Conservation (phyloP, 2,888 invertebrate species). For the Melanchra persicariae region DNA sequence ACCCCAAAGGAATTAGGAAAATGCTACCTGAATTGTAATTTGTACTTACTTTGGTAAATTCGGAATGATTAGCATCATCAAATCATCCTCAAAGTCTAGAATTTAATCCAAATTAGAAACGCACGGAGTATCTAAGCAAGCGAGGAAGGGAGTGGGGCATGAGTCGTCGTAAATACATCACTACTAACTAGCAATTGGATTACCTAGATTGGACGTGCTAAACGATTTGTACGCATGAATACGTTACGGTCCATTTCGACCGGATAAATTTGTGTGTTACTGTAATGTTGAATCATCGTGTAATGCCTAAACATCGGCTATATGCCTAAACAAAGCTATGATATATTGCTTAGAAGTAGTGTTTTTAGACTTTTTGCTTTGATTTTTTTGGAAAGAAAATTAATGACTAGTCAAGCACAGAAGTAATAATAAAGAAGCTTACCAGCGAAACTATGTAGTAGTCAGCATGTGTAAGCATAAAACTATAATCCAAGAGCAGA, state of each 20-base stretch:
- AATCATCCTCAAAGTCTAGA: conserved; percentile 1
- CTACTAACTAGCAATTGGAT: conserved; percentile 48
- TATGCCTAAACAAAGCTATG: background rate
- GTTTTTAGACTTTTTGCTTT: too few relatives aligned
- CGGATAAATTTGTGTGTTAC: conserved; percentile 3
- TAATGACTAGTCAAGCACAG: background rate
- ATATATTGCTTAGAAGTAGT: background rate
- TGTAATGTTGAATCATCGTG: conserved; percentile 34
- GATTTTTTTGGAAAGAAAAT: background rate
- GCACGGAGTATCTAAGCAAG: conserved; percentile 13
- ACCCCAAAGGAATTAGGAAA: too few relatives aligned
- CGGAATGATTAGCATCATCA: background rate
- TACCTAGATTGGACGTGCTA: conserved; percentile 57
- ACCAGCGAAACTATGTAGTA: background rate
- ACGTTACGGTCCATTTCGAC: conserved; percentile 31
- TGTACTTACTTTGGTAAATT: background rate
- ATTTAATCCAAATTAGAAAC: conserved; percentile 25
- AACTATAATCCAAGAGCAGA: conserved; percentile 7
- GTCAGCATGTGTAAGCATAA: conserved; percentile 4
- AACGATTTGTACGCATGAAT: conserved; percentile 61
- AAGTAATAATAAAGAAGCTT: conserved; percentile 11
- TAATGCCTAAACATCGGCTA: background rate
- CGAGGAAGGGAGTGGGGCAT: background rate
- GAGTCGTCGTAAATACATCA: conserved; percentile 57
- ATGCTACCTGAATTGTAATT: too few relatives aligned